Evolutionary conservation across 2,113 vertebrate species (phyloP).

Genomic region (Phyllostomus discolor): DNA sequence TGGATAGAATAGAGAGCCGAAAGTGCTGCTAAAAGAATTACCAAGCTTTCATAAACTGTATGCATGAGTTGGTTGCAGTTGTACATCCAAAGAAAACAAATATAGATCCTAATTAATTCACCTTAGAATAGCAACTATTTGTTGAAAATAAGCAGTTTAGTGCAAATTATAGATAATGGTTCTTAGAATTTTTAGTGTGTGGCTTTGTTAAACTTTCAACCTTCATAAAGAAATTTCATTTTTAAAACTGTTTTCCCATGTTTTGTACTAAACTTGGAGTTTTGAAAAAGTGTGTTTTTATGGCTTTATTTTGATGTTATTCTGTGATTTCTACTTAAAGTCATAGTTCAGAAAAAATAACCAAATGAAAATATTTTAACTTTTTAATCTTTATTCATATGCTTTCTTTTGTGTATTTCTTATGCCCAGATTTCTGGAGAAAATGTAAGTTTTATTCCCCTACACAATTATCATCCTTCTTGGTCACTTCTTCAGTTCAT

Average conservation of each 20-base stretch:
- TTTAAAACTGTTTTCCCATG: not conserved
- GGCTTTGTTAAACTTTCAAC: constrained; percentile 64
- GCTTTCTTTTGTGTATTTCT: not conserved
- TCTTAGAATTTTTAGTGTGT: constrained; percentile 50
- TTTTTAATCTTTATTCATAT: not conserved
- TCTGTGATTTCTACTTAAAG: not conserved
- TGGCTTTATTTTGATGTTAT: not conserved
- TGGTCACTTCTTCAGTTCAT: not conserved
- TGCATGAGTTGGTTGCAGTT: constrained; percentile 61
- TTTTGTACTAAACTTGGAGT: not conserved
- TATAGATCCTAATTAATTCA: constrained; percentile 76
- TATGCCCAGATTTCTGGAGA: not conserved
- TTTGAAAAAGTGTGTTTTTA: not conserved
- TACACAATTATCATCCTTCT: not conserved
- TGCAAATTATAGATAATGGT: constrained; percentile 64
- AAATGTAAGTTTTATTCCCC: not conserved
- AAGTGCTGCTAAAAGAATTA: constrained; percentile 28
- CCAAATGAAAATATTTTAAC: not conserved
- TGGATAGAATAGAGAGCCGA: constrained; percentile 33
- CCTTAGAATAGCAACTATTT: constrained; percentile 68
- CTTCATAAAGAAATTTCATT: constrained; percentile 14
- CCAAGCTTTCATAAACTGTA: constrained; percentile 66
- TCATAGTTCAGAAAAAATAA: constrained; percentile 1
- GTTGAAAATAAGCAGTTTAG: constrained; percentile 64
- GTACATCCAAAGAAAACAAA: constrained; percentile 69